Evolutionary conservation across 2,797 vertebrate species (phyloP), one percentile per base, ranked within the genome.

Genomic region (Brachyrhaphis roseni): DNA sequence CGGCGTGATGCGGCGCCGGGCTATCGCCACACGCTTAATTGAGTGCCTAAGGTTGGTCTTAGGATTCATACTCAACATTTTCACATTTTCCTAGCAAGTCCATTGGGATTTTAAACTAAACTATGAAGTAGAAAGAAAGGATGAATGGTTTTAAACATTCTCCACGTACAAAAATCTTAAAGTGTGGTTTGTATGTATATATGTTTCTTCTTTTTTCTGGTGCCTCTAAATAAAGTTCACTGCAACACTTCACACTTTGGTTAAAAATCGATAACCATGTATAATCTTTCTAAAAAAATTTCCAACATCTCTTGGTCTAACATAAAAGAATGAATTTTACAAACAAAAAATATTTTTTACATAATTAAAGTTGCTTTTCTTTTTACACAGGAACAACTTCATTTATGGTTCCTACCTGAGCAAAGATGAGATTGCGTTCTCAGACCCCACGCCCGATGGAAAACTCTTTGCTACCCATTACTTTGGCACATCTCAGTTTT

Each of bases 361-460:
- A 0, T 12, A 26, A 79, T 57, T 39, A 31, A 79, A 43, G 47
- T 72, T 34, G 11, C 41, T 74, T 78, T 46, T 81, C 62, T 45
- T 45, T 62, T 15, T 84, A 84, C 82, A 83, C 96, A 99, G 98
- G 96, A 99, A 97, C 93, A 97, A 99, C 94, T 99, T 99, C 90
- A 97, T 99, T 62, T 99, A 97, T 47, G 98, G 98, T 82, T 98
- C 98, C 0, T 98, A 98, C 93, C 95, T 99, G 92, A 98, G 97
- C 92, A 99, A 99, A 95, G 97, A 98, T 78, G 98, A 99, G 96
- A 98, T 99, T 1, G 98, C 98, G 36, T 99, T 99, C 95, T 99
- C 98, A 2, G 98, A 99, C 93, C 98, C 98, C 13, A 99, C 98
- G 31, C 98, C 98, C 0, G 98, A 99, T 72, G 98, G 98, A 73